Percentiles rank a stretch among this genome's conserved stretches.
phyloP scores from a whole-genome alignment of 1,140 invertebrate species.

The Drosophila asahinai region DNA sequence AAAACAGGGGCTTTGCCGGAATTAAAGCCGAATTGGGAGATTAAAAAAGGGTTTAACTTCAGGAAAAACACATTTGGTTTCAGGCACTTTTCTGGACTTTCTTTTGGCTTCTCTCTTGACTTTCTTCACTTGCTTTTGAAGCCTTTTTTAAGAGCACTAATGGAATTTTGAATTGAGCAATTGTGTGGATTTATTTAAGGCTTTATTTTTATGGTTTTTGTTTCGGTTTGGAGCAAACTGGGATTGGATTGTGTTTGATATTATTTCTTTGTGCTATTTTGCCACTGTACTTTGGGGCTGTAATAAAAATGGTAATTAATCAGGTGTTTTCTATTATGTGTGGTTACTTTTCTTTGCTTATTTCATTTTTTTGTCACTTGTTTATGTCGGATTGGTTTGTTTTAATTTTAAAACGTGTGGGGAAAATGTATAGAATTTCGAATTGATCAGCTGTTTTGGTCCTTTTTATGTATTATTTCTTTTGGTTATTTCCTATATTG shows the following conservation, averaged over 20 bases:
- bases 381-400: background rate
- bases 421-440: background rate
- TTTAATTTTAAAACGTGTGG: background rate
- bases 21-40: slow-evolving; percentile 25
- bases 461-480: background rate
- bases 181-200: slow-evolving; percentile 22
- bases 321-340: background rate
- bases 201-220: slow-evolving; percentile 42
- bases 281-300: background rate
- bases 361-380: background rate
- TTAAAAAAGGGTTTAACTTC: slow-evolving; percentile 45
- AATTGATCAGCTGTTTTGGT: background rate
- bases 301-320: slow-evolving; percentile 13
- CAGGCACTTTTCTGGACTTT: slow-evolving; percentile 50
- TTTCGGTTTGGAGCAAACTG: slow-evolving; percentile 4
- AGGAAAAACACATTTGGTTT: slow-evolving; percentile 57
- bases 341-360: background rate
- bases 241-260: background rate
- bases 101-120: slow-evolving; percentile 10
- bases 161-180: slow-evolving; percentile 58
- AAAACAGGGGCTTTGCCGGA: slow-evolving; percentile 12
- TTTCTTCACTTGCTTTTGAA: slow-evolving; percentile 52
- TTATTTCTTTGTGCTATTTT: slow-evolving; percentile 13
- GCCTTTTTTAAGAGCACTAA: slow-evolving; percentile 72
- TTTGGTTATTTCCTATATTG: background rate